phyloP scores from a whole-genome alignment of 2,888 invertebrate genomes.

The Molanna angustata region DNA sequence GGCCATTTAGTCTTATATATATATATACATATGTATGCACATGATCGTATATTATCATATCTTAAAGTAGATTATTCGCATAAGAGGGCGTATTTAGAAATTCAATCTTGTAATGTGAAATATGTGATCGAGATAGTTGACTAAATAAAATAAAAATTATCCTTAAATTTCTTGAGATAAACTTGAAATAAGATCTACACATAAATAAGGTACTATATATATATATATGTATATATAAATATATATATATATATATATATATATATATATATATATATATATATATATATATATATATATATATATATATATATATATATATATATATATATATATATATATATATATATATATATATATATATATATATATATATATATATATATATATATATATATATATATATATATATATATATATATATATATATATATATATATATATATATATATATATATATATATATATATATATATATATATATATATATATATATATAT shows the following conservation, averaged over 20 bases:
- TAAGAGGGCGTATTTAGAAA: too few relatives aligned
- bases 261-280: background rate
- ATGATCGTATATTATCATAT: too few relatives aligned
- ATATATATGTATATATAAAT: conserved; percentile 7
- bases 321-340: background rate
- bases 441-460: background rate
- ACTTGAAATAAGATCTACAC: too few relatives aligned
- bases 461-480: background rate
- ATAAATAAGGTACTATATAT: too few relatives aligned
- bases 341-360: background rate
- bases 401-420: background rate
- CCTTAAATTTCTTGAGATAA: too few relatives aligned
- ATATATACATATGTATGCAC: conserved; percentile 3
- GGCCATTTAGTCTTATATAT: background rate
- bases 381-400: background rate
- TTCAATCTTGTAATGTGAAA: too few relatives aligned
- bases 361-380: background rate
- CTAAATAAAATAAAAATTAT: too few relatives aligned
- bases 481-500: background rate
- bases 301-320: background rate
- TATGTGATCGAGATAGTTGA: too few relatives aligned
- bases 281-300: background rate
- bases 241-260: conserved; percentile 6
- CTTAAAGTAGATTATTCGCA: too few relatives aligned
- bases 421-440: background rate